Base-by-base conservation (phyloP, 2,888 invertebrate genomes). In the Palloptera scutellata region DNA sequence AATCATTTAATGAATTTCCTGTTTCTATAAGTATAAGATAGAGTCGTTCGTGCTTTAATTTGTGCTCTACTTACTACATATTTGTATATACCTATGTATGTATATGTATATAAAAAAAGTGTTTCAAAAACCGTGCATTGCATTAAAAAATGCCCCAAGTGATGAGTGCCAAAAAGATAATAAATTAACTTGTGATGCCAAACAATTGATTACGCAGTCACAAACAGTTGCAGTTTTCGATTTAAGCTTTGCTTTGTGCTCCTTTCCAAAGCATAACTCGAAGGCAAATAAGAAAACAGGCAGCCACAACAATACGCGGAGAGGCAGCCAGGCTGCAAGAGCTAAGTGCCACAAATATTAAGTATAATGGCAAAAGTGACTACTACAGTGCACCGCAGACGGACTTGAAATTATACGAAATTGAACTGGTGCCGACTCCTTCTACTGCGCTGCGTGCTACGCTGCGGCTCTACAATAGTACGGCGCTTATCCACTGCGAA, bases 151-250 rank as follows among this genome's bases (percentile, higher is more conserved):
- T 66, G 72, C 72, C 72, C 58, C 19, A 53, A 72, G 72, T 72
- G 72, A 70, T 68, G 70, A 70, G 70, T 79, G 79, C 78, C 80
- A 81, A 80, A 79, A 79, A 74, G 74, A 75, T 74, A 77, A 79
- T 79, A 81, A 79, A 79, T 79, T 79, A 80, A 73, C 51, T 54
- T 66, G 54, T 64, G 72, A 68, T 72, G 68, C 64, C 65, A 57
- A 65, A 64, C 62, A 67, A 72, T 70, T 70, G 68, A 72, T 72
- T 71, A 74, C 70, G 72, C 73, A 72, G 72, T 69, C 63, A 72
- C 67, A 72, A 75, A 79, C 81, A 74, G 81, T 81, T 81, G 80
- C 81, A 79, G 76, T 79, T 81, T 78, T 30, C 77, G 51, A 58
- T 59, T 64, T 64, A 59, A 59, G 42, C 55, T 15, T 30, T 30